Evolutionary conservation across 2,888 invertebrate species (phyloP).

Genomic region (Phortica okadai): DNA sequence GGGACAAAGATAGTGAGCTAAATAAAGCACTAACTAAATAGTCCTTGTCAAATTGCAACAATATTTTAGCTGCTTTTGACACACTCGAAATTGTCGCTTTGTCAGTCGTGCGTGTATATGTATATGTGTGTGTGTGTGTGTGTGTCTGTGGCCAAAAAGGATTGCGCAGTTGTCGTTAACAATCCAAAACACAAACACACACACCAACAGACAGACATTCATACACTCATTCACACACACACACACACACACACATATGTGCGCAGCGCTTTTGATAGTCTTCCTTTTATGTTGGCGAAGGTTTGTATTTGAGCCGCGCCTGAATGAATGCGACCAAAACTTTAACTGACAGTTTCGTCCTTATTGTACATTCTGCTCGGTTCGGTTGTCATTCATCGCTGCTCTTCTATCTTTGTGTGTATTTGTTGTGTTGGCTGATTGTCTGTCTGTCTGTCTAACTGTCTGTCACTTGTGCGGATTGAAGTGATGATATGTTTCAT

Average conservation of each 20-base stretch:
- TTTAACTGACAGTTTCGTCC: not conserved
- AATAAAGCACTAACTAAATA: conserved; percentile 19
- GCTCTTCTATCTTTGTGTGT: not conserved
- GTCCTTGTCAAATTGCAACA: conserved; percentile 29
- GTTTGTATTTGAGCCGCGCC: conserved; percentile 1
- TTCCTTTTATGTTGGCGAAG: not conserved
- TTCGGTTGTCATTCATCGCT: not conserved
- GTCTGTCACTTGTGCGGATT: conserved; percentile 46
- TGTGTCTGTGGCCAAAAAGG: conserved; percentile 63
- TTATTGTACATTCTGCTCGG: not conserved
- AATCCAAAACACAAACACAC: conserved; percentile 56
- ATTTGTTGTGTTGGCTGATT: not conserved
- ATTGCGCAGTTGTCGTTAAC: conserved; percentile 69
- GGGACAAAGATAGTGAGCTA: not conserved
- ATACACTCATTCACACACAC: conserved; percentile 27
- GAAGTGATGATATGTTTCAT: conserved; percentile 71
- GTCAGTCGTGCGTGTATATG: too few relatives aligned
- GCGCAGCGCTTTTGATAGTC: conserved; percentile 34
- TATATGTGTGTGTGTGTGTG: conserved; percentile 37
- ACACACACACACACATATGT: conserved; percentile 39
- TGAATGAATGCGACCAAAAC: not conserved
- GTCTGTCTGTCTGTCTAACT: conserved; percentile 32
- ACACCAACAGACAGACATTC: conserved; percentile 12
- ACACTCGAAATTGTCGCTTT: conserved; percentile 28
- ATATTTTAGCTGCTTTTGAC: conserved; percentile 51